Evolutionary conservation across 2,888 invertebrate genomes (phyloP).

Genomic region (Sarcophaga rosellei): DNA sequence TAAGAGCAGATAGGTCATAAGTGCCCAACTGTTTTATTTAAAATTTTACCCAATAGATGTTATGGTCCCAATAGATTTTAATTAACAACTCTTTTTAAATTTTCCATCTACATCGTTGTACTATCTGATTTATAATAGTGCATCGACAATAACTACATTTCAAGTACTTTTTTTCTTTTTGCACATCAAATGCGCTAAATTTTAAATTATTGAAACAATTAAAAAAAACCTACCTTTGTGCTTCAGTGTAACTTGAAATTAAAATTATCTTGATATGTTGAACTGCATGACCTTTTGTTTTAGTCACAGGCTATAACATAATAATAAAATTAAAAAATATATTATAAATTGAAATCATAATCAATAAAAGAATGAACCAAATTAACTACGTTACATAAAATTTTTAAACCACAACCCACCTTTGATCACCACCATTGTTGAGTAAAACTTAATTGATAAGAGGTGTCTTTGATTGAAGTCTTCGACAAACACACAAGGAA

Average conservation of each 20-base stretch:
- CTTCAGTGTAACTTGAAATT: not conserved
- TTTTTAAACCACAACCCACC: conserved; percentile 24
- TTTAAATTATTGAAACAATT: not conserved
- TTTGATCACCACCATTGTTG: not conserved
- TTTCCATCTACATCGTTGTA: too few species aligned
- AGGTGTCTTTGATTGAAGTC: not conserved
- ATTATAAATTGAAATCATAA: conserved; percentile 1
- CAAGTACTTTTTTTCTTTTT: too few species aligned
- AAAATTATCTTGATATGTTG: not conserved
- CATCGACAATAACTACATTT: too few species aligned
- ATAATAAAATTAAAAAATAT: conserved; percentile 5
- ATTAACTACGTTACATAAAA: not conserved
- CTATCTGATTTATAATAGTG: too few species aligned
- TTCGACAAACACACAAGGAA: too few species aligned
- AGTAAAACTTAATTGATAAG: not conserved
- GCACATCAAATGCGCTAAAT: not conserved
- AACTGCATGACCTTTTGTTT: conserved; percentile 36
- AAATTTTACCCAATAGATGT: too few species aligned
- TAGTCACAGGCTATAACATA: conserved; percentile 45
- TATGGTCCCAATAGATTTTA: too few species aligned
- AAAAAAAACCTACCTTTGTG: not conserved
- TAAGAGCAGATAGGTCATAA: too few species aligned
- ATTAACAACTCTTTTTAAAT: too few species aligned
- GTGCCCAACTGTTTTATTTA: too few species aligned
- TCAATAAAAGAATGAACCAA: not conserved